These are phyloP conservation scores for Aythya fuligula DNA, from an alignment of 2,797 vertebrate species.

Conservation along the genomic window DNA sequence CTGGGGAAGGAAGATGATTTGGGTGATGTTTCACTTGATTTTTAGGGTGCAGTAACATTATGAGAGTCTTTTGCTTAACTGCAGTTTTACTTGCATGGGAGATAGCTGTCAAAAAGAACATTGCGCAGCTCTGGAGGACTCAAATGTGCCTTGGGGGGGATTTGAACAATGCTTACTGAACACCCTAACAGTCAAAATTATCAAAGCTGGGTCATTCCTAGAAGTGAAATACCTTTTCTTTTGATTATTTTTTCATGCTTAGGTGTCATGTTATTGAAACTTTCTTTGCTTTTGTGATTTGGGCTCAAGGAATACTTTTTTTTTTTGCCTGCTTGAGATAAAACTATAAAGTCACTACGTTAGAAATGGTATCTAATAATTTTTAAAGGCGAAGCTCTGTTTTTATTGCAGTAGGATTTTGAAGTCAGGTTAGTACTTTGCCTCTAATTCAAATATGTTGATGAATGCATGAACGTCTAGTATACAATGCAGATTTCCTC, in stretches of 20 bases:
- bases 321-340: background rate
- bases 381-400: background rate
- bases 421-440: background rate
- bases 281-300: background rate
- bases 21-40: background rate
- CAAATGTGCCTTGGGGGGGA: background rate
- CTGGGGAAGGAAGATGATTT: background rate
- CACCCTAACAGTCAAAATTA: background rate
- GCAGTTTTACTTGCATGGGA: background rate
- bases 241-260: background rate
- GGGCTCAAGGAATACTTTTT: fast-evolving
- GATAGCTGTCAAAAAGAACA: background rate
- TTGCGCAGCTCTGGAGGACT: background rate
- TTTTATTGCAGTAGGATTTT: background rate
- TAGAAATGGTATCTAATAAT: background rate
- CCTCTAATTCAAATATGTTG: background rate
- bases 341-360: background rate
- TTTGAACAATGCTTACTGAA: background rate
- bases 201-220: background rate
- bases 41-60: background rate
- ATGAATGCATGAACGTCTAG: background rate
- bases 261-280: background rate
- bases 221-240: background rate
- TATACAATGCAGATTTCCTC: background rate
- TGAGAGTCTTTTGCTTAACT: background rate